These are phyloP conservation scores for Eueremaeus valkanovi DNA, from an alignment of 2,888 invertebrate genomes.

Conservation along the genomic window DNA sequence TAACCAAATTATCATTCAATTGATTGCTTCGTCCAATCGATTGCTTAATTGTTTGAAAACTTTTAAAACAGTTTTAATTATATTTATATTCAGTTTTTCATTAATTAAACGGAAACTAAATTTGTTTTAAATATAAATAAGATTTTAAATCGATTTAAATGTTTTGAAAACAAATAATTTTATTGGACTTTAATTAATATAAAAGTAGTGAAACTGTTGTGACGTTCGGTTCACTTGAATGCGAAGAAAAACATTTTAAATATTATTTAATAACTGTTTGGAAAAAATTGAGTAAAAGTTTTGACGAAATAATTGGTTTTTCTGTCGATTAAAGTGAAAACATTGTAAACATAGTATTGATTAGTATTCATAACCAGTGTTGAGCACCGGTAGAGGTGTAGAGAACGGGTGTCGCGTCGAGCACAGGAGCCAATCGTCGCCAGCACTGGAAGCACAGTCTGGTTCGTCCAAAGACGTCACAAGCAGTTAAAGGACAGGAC, in stretches of 20 bases:
- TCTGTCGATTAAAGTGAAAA: neutral
- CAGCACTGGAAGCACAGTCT: neutral
- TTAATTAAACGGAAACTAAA: too few relatives aligned
- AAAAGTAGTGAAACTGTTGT: too few relatives aligned
- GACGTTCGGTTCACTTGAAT: too few relatives aligned
- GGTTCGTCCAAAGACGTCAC: neutral
- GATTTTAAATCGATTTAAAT: neutral
- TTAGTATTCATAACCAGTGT: too few relatives aligned
- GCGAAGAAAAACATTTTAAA: too few relatives aligned
- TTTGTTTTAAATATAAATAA: too few relatives aligned
- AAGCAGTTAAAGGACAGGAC: neutral
- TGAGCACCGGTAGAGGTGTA: too few relatives aligned
- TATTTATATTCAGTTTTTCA: too few relatives aligned
- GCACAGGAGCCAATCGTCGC: neutral
- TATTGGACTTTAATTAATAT: too few relatives aligned
- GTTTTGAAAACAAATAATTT: neutral
- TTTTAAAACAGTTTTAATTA: neutral
- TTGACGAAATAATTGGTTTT: neutral
- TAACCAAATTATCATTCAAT: too few relatives aligned
- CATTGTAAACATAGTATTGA: neutral
- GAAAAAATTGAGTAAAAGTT: neutral
- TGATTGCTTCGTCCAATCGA: too few relatives aligned
- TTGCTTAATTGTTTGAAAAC: neutral
- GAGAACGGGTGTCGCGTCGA: neutral
- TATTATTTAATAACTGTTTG: neutral